These are phyloP conservation scores for Antechinus stuartii DNA, from an alignment of 2,113 vertebrate genomes.

Conservation along the genomic window DNA sequence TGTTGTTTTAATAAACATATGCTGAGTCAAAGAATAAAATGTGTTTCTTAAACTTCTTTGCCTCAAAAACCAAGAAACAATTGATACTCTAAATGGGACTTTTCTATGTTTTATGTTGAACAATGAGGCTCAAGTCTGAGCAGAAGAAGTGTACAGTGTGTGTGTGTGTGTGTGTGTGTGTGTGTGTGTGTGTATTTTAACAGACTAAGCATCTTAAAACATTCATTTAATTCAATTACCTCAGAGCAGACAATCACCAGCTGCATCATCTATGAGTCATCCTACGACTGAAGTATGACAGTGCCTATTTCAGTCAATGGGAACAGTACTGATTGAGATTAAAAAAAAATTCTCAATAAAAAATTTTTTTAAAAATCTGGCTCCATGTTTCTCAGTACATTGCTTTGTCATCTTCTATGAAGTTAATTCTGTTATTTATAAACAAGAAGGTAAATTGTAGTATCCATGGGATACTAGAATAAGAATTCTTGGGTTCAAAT, in stretches of 20 bases:
- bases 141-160: constrained; percentile 27
- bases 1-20: neutral
- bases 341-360: neutral
- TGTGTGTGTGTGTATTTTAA: constrained; percentile 29
- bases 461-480: constrained; percentile 14
- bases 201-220: constrained; percentile 64
- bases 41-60: constrained; percentile 67
- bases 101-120: constrained; percentile 77
- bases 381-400: constrained; percentile 32
- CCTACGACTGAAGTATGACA: constrained; percentile 65
- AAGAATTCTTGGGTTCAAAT: neutral
- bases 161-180: too few relatives aligned
- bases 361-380: constrained; percentile 58
- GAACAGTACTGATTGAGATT: constrained; percentile 46
- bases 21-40: constrained; percentile 46
- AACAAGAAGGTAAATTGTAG: constrained; percentile 64
- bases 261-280: constrained; percentile 80
- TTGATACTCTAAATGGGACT: constrained; percentile 76
- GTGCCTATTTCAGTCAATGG: constrained; percentile 68
- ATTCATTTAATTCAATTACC: constrained; percentile 59
- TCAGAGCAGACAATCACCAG: constrained; percentile 69
- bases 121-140: neutral
- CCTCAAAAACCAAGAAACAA: constrained; percentile 64
- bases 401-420: constrained; percentile 43
- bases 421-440: constrained; percentile 68